These are phyloP conservation scores for Leptoteleia sp. DNA, from an alignment of 1,140 invertebrate genomes.

Conservation along the genomic window DNA sequence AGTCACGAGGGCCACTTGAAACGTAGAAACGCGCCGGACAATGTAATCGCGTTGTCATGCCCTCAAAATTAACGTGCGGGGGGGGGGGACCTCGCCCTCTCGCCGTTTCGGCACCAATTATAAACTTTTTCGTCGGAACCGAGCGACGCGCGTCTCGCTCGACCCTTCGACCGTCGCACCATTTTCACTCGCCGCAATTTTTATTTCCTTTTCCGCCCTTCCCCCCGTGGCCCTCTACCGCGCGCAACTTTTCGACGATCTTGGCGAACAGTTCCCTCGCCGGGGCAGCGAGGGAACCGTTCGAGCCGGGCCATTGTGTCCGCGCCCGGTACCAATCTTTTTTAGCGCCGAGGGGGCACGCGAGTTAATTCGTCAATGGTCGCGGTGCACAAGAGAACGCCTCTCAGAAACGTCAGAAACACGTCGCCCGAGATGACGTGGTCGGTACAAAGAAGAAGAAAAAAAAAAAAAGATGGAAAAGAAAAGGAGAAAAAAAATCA, in stretches of 20 bases:
- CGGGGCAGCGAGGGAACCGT: constrained; percentile 69
- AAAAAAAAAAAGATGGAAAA: not conserved
- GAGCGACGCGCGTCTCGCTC: constrained; percentile 18
- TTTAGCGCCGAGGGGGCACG: constrained; percentile 67
- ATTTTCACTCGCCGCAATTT: too few species aligned
- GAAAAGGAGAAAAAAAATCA: not conserved
- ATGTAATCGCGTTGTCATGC: constrained; percentile 53
- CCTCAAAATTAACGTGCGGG: constrained; percentile 45
- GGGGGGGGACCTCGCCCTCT: constrained; percentile 20
- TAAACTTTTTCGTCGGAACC: constrained; percentile 53
- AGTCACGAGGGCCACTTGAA: constrained; percentile 54
- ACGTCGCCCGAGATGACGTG: constrained; percentile 53
- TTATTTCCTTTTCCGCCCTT: too few species aligned
- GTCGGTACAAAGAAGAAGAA: constrained; percentile 43
- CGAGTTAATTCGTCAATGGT: constrained; percentile 70
- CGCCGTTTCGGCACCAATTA: constrained; percentile 53
- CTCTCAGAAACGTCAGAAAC: constrained; percentile 69
- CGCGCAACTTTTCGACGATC: constrained; percentile 52
- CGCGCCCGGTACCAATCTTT: constrained; percentile 52
- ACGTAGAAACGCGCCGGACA: constrained; percentile 44
- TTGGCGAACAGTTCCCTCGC: constrained; percentile 55
- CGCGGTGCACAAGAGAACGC: constrained; percentile 45
- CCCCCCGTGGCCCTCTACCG: too few species aligned
- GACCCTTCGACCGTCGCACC: too few species aligned
- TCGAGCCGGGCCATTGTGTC: constrained; percentile 65